These are phyloP conservation scores for Eucera pruinosa DNA, from an alignment of 2,888 invertebrate genomes.

Conservation along the genomic window DNA sequence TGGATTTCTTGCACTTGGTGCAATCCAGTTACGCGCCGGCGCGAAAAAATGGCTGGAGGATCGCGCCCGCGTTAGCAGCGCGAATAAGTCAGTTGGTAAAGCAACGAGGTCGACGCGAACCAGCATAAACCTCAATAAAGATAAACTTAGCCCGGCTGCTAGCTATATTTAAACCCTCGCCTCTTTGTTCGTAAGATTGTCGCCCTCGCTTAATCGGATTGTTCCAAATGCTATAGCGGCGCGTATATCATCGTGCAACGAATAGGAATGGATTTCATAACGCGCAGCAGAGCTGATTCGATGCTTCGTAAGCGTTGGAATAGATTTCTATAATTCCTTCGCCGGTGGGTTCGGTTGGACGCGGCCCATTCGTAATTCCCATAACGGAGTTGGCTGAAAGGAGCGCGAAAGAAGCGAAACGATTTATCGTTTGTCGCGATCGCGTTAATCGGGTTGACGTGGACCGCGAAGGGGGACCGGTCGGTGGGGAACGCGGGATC, in stretches of 20 bases:
- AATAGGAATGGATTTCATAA: not conserved
- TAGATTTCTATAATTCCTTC: too few relatives aligned
- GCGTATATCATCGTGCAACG: conserved; percentile 5
- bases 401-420: conserved; percentile 22
- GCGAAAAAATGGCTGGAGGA: conserved; percentile 15
- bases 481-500: conserved; percentile 40
- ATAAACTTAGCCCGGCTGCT: conserved; percentile 75
- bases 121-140: conserved; percentile 77
- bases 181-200: conserved; percentile 55
- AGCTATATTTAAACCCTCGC: conserved; percentile 76
- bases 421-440: conserved; percentile 60
- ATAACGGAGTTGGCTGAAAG: too few relatives aligned
- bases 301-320: too few relatives aligned
- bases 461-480: conserved; percentile 58
- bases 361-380: conserved; percentile 3
- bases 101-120: conserved; percentile 67
- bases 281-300: not conserved
- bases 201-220: conserved; percentile 40
- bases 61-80: conserved; percentile 40
- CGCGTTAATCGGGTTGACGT: conserved; percentile 76
- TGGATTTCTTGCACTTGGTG: not conserved
- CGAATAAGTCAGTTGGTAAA: conserved; percentile 57
- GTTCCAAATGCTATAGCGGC: conserved; percentile 22
- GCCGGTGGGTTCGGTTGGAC: too few relatives aligned
- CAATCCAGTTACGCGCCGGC: not conserved